phyloP scores from a whole-genome alignment of 2,113 vertebrate genomes.

The Cyprinodon variegatus region DNA sequence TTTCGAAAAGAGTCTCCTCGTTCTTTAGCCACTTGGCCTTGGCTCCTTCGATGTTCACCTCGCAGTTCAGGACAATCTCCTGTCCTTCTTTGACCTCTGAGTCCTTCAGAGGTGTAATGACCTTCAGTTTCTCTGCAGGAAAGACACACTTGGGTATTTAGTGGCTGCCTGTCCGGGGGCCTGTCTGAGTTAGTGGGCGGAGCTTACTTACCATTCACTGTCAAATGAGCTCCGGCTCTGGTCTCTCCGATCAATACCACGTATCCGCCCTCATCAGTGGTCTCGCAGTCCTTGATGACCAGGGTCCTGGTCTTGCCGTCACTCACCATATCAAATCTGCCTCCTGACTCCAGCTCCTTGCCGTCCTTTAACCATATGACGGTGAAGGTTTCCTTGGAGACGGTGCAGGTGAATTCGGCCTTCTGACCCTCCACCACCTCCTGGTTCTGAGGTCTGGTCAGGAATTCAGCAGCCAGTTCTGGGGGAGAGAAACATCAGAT shows the following conservation, averaged over 20 bases:
- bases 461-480: constrained; percentile 97
- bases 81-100: constrained; percentile 87
- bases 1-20: constrained; percentile 92
- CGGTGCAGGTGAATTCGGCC: constrained; percentile 91
- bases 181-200: background rate
- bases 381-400: constrained; percentile 91
- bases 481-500: background rate
- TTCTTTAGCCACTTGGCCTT: constrained; percentile 98
- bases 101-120: constrained; percentile 94
- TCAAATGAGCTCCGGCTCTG: constrained; percentile 88
- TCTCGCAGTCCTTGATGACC: constrained; percentile 84
- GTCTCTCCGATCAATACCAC: constrained; percentile 85
- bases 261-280: constrained; percentile 88
- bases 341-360: constrained; percentile 83
- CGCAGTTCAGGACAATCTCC: constrained; percentile 94
- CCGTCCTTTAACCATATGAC: constrained; percentile 89
- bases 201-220: constrained; percentile 91
- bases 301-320: constrained; percentile 91
- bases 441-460: constrained; percentile 88
- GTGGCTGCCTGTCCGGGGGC: background rate
- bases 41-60: constrained; percentile 95
- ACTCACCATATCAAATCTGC: constrained; percentile 88
- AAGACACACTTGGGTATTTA: background rate
- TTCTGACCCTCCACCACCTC: constrained; percentile 95
- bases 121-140: constrained; percentile 90